Evolutionary conservation across 2,797 vertebrate species (phyloP).

Genomic region (Phalanger gymnotis): DNA sequence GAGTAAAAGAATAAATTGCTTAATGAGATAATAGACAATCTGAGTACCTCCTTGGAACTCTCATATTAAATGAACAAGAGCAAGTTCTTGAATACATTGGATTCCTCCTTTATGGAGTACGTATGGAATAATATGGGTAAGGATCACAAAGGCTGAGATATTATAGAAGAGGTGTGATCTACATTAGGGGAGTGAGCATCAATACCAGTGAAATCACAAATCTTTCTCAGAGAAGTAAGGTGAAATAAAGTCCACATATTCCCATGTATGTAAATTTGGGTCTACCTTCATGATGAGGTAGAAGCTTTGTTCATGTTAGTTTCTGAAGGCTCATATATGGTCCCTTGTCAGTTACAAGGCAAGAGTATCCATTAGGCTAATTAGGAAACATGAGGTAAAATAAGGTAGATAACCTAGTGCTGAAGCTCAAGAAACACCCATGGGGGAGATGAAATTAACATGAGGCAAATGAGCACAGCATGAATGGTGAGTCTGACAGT

Average conservation of each 20-base stretch:
- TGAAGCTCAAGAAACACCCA: not conserved
- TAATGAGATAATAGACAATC: not conserved
- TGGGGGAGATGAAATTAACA: slow-evolving; percentile 27
- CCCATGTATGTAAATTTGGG: not conserved
- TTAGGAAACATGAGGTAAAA: slow-evolving; percentile 3
- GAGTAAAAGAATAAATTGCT: not conserved
- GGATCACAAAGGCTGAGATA: not conserved
- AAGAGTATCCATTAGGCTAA: slow-evolving; percentile 6
- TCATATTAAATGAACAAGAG: not conserved
- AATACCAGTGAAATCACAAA: not conserved
- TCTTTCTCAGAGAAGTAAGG: not conserved
- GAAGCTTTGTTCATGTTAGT: not conserved
- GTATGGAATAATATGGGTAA: not conserved
- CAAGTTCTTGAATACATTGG: not conserved
- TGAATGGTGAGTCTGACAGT: not conserved
- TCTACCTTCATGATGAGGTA: not conserved
- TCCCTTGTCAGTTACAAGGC: not conserved
- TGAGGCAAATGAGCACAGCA: not conserved
- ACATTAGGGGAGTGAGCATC: not conserved
- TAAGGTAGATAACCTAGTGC: not conserved
- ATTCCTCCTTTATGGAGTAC: not conserved
- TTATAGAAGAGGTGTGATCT: not conserved
- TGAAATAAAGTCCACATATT: not conserved
- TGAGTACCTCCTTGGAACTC: not conserved
- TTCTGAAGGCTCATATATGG: not conserved